Evolutionary conservation across 2,888 invertebrate species (phyloP), one percentile per base, ranked within the genome.

Genomic region (Drosophila ezoana): DNA sequence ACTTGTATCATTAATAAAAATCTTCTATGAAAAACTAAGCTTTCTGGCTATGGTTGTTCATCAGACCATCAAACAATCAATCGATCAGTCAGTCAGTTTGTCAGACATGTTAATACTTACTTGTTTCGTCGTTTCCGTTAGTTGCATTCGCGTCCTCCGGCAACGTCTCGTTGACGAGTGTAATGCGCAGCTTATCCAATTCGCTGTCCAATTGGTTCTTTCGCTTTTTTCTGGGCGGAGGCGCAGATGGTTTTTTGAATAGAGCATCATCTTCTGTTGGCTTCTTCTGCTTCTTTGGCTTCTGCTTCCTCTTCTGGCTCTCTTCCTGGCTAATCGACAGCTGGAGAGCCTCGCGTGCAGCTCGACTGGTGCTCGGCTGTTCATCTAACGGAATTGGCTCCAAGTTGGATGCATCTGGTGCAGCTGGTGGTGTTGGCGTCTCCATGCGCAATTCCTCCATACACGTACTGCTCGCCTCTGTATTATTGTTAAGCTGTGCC

Each of bases 211-310:
- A 1, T 16, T 20, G 2, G 13, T 1, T 2, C 8, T 41, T 37
- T 4, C 5, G 2, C 0, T 54, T 37, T 0, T 10, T 18, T 2
- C 38, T 38, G 6, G 70, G 80, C 1, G 72, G 68, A 13, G 75
- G 75, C 2, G 23, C 16, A 2, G 18, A 3, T 11, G 81, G 79
- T 56, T 76, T 78, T 40, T 89, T 89, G 11, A 79, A 79, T 6
- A 72, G 16, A n/a, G 54, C 60, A 38, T 64, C 43, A 9, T 37
- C 32, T 9, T n/a, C 9, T 13, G 1, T 3, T 23, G 35, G n/a
- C 33, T 62, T 45, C 20, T 32, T 18, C n/a, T 14, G 14, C 4
- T 9, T 40, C 3, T 6, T 40, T 3, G 28, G 3, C 2, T 41
- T 54, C 14, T 10, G 40, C 6, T 37, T n/a, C 3, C 40, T 28